Evolutionary conservation across 1,140 invertebrate species (phyloP), one percentile per base, ranked within the genome.

Genomic region (Cepaea nemoralis): DNA sequence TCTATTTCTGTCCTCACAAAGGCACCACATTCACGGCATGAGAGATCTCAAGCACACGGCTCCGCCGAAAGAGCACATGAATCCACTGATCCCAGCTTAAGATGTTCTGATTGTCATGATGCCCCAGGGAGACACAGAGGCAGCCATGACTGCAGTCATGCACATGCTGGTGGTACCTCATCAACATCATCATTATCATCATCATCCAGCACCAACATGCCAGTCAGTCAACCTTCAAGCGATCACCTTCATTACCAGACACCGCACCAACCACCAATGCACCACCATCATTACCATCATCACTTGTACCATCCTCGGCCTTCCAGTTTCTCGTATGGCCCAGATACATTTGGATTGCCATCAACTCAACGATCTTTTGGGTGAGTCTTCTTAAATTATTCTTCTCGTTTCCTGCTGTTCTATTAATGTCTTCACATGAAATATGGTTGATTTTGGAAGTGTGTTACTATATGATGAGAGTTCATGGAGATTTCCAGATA

Each of bases 211-310:
- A 55, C 14, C 50, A n/a, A 24, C 50, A 22, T 3, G 5, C n/a
- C 12, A 22, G 50, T 55, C 50, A 55, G 50, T n/a, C 12, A 55
- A 5, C 50, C 50, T n/a, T 55, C 50, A n/a, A 24, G 50, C 2
- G 50, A 55, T n/a, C 50, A 55, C 27, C 37, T 39, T 6, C 70
- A 8, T 19, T 48, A 24, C 12, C 70, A 39, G n/a, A 27, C 24
- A 14, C 50, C 55, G 74, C 74, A 55, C 10, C 42, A 77, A 3
- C 63, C 31, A 14, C 67, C 24, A 59, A 33, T 66, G 33, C 55
- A 78, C 27, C 76, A 78, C n/a, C 76, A 78, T 39, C 55, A 55
- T 63, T 59, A 78, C 37, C 55, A 78, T 24, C 59, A 63, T 33
- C 76, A 37, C 59, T 35, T 55, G 35, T n/a, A 50, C 24, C 27